Percentiles rank a stretch among this genome's conserved stretches.
phyloP scores from a whole-genome alignment of 1,140 invertebrate genomes.

The Mya arenaria region DNA sequence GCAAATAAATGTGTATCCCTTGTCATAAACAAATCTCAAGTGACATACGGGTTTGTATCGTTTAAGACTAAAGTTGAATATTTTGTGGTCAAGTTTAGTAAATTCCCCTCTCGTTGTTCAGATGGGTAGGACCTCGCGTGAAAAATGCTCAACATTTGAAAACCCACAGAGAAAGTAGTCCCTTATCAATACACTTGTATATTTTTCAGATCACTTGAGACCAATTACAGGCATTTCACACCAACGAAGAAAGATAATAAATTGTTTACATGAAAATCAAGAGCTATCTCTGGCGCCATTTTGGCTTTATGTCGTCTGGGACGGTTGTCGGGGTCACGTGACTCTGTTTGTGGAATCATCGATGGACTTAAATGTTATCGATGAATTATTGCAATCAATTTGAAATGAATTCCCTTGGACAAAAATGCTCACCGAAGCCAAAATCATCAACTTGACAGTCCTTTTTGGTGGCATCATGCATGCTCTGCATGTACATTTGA shows the following conservation, averaged over 20 bases:
- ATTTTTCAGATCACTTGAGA: slow-evolving; percentile 56
- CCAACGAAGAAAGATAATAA: slow-evolving; percentile 53
- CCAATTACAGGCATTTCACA: slow-evolving; percentile 56
- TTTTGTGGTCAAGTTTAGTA: slow-evolving; percentile 46
- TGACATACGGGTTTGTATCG: slow-evolving; percentile 57
- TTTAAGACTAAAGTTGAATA: slow-evolving; percentile 42
- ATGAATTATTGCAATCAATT: no score
- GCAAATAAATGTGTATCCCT: slow-evolving; percentile 55
- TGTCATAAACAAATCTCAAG: slow-evolving; percentile 30
- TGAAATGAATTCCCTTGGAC: no score
- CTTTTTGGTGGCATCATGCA: no score
- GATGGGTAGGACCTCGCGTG: slow-evolving; percentile 7
- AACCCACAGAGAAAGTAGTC: slow-evolving; percentile 37
- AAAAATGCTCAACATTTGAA: slow-evolving; percentile 2
- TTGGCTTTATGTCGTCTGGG: slow-evolving; percentile 47
- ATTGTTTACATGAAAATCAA: slow-evolving; percentile 55
- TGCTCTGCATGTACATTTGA: no score
- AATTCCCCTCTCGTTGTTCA: slow-evolving; percentile 37
- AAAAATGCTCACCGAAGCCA: no score
- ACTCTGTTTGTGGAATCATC: no score
- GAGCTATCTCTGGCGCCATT: slow-evolving; percentile 43
- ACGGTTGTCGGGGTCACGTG: slow-evolving; percentile 3
- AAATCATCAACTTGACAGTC: no score
- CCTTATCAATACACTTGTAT: slow-evolving; percentile 51
- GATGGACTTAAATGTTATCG: no score